Evolutionary conservation across 2,113 vertebrate genomes (phyloP).

Genomic region (Ameiurus melas): DNA sequence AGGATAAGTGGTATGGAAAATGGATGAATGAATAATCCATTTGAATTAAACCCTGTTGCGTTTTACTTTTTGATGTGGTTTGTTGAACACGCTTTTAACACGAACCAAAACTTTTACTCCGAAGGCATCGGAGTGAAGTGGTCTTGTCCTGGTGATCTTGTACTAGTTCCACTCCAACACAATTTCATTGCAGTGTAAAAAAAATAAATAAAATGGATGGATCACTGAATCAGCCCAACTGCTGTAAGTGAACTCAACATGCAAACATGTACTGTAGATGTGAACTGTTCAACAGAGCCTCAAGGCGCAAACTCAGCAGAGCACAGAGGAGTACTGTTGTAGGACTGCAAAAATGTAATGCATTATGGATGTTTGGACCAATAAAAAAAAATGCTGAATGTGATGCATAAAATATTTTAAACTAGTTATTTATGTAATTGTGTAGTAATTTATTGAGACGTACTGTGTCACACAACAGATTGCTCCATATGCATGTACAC

Average conservation of each 20-base stretch:
- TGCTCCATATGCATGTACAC: not conserved
- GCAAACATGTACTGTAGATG: not conserved
- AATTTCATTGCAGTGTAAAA: not conserved
- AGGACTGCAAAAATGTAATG: not conserved
- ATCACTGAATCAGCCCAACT: not conserved
- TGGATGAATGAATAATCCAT: not conserved
- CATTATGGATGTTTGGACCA: not conserved
- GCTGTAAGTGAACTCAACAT: not conserved
- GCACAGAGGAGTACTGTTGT: not conserved
- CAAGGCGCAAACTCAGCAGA: not conserved
- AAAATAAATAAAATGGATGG: not conserved
- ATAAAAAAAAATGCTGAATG: not conserved
- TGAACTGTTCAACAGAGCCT: not conserved
- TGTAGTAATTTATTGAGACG: not conserved
- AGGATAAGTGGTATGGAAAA: too few relatives aligned
- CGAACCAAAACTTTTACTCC: not conserved
- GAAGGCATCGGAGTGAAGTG: not conserved
- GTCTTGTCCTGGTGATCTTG: not conserved
- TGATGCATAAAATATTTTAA: not conserved
- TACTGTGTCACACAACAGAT: not conserved
- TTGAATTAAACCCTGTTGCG: not conserved
- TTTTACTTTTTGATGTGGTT: not conserved
- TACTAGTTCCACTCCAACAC: not conserved
- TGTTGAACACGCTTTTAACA: not conserved
- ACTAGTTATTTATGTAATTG: not conserved